phyloP scores from a whole-genome alignment of 2,113 vertebrate genomes.

The Hipposideros armiger region DNA sequence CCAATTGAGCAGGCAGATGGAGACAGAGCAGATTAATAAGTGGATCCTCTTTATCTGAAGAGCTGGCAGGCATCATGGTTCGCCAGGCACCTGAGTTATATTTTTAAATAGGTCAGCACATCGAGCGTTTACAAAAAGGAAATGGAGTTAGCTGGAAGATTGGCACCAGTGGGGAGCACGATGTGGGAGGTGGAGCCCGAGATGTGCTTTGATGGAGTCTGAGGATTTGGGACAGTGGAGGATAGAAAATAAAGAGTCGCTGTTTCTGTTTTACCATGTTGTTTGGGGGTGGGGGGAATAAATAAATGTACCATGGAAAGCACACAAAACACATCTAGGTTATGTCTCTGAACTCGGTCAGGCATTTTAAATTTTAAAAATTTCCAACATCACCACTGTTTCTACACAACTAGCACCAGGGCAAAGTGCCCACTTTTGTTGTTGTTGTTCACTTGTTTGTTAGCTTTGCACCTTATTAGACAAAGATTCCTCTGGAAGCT shows the following conservation, averaged over 20 bases:
- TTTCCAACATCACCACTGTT: not conserved
- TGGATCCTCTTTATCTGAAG: conserved; percentile 84
- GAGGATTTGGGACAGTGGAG: conserved; percentile 55
- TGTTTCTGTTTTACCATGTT: not conserved
- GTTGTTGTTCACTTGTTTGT: not conserved
- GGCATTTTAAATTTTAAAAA: not conserved
- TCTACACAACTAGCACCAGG: not conserved
- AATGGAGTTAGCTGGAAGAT: conserved; percentile 79
- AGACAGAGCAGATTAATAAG: conserved; percentile 85
- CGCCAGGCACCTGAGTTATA: conserved; percentile 86
- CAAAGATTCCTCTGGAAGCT: not conserved
- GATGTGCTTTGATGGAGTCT: conserved; percentile 59
- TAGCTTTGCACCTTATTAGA: not conserved
- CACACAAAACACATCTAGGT: not conserved
- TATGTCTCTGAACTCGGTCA: not conserved
- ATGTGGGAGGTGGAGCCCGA: conserved; percentile 66
- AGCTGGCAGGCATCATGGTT: conserved; percentile 85
- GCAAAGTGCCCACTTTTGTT: not conserved
- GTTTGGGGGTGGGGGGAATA: not conserved
- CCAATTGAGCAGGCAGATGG: conserved; percentile 86
- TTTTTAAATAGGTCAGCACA: conserved; percentile 86
- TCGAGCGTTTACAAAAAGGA: conserved; percentile 82
- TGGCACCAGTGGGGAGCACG: conserved; percentile 63
- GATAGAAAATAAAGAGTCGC: conserved; percentile 44
- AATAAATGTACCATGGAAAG: not conserved